A percentile compares a stretch with the other conserved stretches of the same genome.
phyloP scores from a whole-genome alignment of 2,797 vertebrate species.

The Bovichtus variegatus region DNA sequence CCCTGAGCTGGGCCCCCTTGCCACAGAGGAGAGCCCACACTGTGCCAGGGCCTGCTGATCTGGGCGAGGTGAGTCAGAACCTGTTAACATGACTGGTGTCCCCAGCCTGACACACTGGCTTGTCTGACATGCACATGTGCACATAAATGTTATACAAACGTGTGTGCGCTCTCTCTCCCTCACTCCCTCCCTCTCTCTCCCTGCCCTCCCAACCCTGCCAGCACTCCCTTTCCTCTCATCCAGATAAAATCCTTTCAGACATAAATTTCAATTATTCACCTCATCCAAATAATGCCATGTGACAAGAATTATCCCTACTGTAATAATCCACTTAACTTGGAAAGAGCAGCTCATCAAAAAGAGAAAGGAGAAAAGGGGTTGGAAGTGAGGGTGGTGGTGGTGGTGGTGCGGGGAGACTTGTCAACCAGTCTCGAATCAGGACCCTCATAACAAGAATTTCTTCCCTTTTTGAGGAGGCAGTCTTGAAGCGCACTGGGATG shows the following conservation, averaged over 20 bases:
- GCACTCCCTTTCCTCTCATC: slow-evolving; percentile 87
- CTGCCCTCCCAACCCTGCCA: slow-evolving; percentile 81
- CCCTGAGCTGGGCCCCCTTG: slow-evolving; percentile 68
- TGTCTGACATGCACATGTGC: slow-evolving; percentile 75
- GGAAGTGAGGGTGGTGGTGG: slow-evolving; percentile 72
- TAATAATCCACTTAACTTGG: slow-evolving; percentile 92
- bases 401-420: slow-evolving; percentile 65
- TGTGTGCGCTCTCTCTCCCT: slow-evolving; percentile 10
- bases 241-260: slow-evolving; percentile 92
- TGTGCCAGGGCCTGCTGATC: slow-evolving; percentile 78
- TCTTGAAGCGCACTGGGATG: slow-evolving; percentile 79
- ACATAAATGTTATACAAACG: slow-evolving; percentile 76
- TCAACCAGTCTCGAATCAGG: slow-evolving; percentile 81
- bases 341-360: slow-evolving; percentile 90
- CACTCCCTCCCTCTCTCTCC: slow-evolving; percentile 31
- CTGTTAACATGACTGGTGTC: slow-evolving; percentile 87
- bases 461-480: slow-evolving; percentile 81
- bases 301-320: slow-evolving; percentile 92
- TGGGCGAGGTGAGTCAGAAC: slow-evolving; percentile 88
- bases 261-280: slow-evolving; percentile 93
- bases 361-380: slow-evolving; percentile 82
- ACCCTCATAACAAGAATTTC: slow-evolving; percentile 83
- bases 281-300: slow-evolving; percentile 92
- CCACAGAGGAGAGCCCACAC: slow-evolving; percentile 68
- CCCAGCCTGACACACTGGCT: slow-evolving; percentile 78